Evolutionary conservation across 1,140 invertebrate genomes (phyloP).

Genomic region (Phymastichus coffea): DNA sequence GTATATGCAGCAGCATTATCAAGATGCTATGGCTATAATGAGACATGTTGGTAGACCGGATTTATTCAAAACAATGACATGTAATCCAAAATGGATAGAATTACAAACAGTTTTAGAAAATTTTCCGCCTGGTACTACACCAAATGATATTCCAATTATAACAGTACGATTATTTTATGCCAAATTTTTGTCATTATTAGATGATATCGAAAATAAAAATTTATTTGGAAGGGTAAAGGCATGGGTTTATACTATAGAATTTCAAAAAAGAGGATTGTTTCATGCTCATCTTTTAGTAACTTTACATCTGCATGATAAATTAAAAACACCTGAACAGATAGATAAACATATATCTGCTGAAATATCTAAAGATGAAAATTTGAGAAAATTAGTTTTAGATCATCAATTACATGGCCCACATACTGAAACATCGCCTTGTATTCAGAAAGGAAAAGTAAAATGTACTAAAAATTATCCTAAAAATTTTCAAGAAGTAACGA

Average conservation of each 20-base stretch:
- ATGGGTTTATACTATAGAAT: not conserved
- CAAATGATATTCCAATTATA: constrained; percentile 8
- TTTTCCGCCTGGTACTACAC: not conserved
- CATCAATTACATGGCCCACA: not conserved
- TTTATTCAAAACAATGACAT: constrained; percentile 1
- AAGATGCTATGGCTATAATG: constrained; percentile 21
- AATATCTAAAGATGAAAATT: not conserved
- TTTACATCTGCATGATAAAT: not conserved
- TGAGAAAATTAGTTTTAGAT: not conserved
- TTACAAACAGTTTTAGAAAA: not conserved
- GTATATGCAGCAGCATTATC: constrained; percentile 41
- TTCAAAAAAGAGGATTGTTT: not conserved
- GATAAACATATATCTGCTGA: constrained; percentile 1
- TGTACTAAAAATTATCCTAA: not conserved
- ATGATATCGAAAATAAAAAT: not conserved
- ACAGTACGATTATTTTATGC: constrained; percentile 4
- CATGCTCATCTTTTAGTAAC: not conserved
- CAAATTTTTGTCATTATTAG: not conserved
- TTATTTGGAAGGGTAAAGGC: not conserved
- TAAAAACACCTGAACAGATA: not conserved
- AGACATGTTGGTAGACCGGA: not conserved
- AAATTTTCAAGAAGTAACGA: not conserved
- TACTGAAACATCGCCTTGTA: not conserved
- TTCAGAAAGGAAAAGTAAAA: not conserved
- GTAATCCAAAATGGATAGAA: constrained; percentile 18